Percentiles rank a stretch among this genome's conserved stretches.
These are phyloP conservation scores for Chymomyza amoena DNA, from an alignment of 2,888 invertebrate genomes.

Conservation along the genomic window DNA sequence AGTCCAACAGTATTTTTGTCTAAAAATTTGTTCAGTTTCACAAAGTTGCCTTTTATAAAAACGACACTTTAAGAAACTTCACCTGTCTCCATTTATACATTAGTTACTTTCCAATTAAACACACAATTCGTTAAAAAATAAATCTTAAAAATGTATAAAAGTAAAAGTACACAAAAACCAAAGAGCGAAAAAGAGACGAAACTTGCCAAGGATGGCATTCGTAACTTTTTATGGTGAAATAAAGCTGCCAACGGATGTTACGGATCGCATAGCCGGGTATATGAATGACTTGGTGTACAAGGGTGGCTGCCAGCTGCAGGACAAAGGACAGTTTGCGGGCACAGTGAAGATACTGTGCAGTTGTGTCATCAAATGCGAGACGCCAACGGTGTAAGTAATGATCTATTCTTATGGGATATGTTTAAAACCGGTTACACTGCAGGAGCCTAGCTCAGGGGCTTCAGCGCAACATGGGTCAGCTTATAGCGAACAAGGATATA, in stretches of 20 bases:
- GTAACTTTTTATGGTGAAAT: slow-evolving; percentile 55
- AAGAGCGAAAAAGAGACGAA: too few relatives aligned
- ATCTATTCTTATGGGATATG: neutral
- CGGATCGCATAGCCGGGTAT: slow-evolving; percentile 42
- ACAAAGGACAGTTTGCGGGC: slow-evolving; percentile 30
- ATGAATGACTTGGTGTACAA: slow-evolving; percentile 52
- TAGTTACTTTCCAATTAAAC: too few relatives aligned
- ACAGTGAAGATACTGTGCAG: slow-evolving; percentile 48
- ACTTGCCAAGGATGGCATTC: neutral
- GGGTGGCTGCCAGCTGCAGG: slow-evolving; percentile 43
- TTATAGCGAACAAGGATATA: slow-evolving; percentile 41
- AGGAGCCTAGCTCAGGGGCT: neutral
- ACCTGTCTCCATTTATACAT: too few relatives aligned
- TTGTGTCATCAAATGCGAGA: slow-evolving; percentile 59
- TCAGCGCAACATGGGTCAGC: neutral
- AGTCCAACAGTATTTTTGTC: too few relatives aligned
- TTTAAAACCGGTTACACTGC: neutral
- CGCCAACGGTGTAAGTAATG: slow-evolving; percentile 15
- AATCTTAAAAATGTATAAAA: too few relatives aligned
- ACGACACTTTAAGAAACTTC: too few relatives aligned
- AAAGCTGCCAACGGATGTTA: slow-evolving; percentile 49
- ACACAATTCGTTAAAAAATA: too few relatives aligned
- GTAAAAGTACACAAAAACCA: too few relatives aligned
- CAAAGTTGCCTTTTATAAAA: too few relatives aligned
- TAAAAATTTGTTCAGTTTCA: too few relatives aligned